Conservation (phyloP, 2,797 vertebrate genomes). For the Cynodonichthys magdalenae region DNA sequence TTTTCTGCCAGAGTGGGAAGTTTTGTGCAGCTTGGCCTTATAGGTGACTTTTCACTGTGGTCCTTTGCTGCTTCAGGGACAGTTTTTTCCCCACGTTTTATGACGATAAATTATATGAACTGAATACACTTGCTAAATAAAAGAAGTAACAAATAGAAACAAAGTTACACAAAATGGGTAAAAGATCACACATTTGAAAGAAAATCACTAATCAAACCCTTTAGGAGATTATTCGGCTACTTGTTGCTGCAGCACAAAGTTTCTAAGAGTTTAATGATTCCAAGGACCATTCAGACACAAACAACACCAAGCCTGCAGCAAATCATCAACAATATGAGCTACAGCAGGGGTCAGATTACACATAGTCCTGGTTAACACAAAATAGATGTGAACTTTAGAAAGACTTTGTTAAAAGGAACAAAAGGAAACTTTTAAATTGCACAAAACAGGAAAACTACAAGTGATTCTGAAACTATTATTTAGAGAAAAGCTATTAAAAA, state of each 20-base stretch:
- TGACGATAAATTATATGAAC: slow-evolving; percentile 21
- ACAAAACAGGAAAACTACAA: too few relatives aligned
- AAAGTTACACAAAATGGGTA: slow-evolving; percentile 27
- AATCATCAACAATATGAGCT: slow-evolving; percentile 44
- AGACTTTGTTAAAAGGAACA: slow-evolving; percentile 19
- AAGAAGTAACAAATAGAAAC: background rate
- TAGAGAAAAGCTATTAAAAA: too few relatives aligned
- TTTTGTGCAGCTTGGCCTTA: slow-evolving; percentile 9
- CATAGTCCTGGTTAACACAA: slow-evolving; percentile 10
- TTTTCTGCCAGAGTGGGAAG: background rate
- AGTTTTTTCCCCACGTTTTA: slow-evolving; percentile 10
- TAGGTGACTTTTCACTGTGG: slow-evolving; percentile 6
- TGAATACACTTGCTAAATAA: slow-evolving; percentile 6
- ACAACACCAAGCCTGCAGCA: slow-evolving; percentile 30
- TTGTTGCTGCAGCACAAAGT: slow-evolving; percentile 29
- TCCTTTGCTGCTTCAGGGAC: background rate
- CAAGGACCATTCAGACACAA: slow-evolving; percentile 15
- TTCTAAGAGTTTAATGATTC: slow-evolving; percentile 35
- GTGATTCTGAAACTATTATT: too few relatives aligned
- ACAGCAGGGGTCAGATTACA: slow-evolving; percentile 21
- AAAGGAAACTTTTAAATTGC: background rate
- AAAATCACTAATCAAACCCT: slow-evolving; percentile 20
- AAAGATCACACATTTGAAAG: slow-evolving; percentile 32
- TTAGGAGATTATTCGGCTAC: slow-evolving; percentile 7
- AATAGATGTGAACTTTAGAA: slow-evolving; percentile 41